phyloP scores from a whole-genome alignment of 2,797 vertebrate species.

The Aldrovandia affinis region DNA sequence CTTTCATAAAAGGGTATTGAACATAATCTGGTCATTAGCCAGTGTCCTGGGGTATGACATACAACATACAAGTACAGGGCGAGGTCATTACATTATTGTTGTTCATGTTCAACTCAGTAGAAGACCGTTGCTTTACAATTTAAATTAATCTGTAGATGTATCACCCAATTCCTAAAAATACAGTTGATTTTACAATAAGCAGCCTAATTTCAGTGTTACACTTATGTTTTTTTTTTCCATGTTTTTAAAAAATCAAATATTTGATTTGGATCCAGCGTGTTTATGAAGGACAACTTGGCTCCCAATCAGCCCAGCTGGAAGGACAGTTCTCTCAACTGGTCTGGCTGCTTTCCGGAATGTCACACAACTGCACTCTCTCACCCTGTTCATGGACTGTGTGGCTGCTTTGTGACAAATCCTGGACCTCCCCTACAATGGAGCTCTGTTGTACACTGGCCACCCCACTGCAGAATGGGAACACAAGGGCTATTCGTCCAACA shows the following conservation, averaged over 20 bases:
- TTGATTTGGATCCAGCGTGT: background rate
- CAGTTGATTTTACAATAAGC: background rate
- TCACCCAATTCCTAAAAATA: background rate
- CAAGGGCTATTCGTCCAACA: slow-evolving; percentile 4
- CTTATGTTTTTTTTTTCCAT: background rate
- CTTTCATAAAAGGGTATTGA: background rate
- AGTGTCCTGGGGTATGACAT: background rate
- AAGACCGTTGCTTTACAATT: background rate
- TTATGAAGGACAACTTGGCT: background rate
- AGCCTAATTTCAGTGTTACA: background rate
- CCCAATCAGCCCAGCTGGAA: background rate
- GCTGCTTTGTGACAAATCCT: background rate
- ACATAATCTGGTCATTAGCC: background rate
- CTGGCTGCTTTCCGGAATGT: background rate
- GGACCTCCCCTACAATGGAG: slow-evolving; percentile 13
- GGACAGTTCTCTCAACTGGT: background rate
- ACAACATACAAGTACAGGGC: background rate
- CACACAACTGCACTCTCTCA: slow-evolving; percentile 3
- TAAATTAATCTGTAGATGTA: background rate
- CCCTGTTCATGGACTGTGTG: background rate
- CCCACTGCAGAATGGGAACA: background rate
- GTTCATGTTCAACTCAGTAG: background rate
- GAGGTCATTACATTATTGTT: background rate
- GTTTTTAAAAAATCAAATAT: background rate
- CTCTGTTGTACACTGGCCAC: background rate